Evolutionary conservation across 2,888 invertebrate genomes (phyloP), one percentile per base, ranked within the genome.

Genomic region (Phengaris alcon): DNA sequence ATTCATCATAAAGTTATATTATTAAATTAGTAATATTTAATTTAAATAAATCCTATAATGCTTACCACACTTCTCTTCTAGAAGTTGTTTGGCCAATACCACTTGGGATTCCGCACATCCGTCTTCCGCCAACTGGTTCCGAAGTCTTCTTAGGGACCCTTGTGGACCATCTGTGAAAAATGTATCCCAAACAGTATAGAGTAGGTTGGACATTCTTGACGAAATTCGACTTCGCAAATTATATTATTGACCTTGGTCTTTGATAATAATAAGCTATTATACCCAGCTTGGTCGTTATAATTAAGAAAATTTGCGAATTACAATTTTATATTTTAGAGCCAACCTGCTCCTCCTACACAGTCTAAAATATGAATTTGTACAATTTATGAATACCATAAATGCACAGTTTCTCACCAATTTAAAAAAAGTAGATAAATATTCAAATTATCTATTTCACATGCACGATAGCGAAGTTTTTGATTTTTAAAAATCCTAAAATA

Each of bases 71-170:
- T 95, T 94, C 84, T 97, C 97, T 81, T 97, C 96, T 81, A 98
- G 91, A 59, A 98, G 91, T 82, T 97, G 96, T 84, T 97, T 97
- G 4, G 97, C 98, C 76, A 98, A 91, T 75, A 97, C 96, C 78
- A 97, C 97, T 89, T 98, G 98, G 10, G 97, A 97, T 84, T 97
- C 97, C 0, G 97, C 96, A 87, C 97, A 97, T 9, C 98, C 98
- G 88, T 97, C 97, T 83, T 97, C 97, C 0, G 98, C 98, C 79
- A 98, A 90, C 84, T 97, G 97, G 83, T 95, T 95, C 51, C 96
- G 91, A 73, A 96, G 88, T 74, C 95, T 89, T 83, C 94, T 94
- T 75, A 96, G 87, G 73, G 95, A 95, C 79, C 95, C 95, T 89
- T 94, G 93, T 81, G 95, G 95, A 78, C 95, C 95, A 93, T 96